Evolutionary conservation across 2,113 vertebrate genomes (phyloP), one percentile per base, ranked within the genome.

Genomic region (Peromyscus maniculatus): DNA sequence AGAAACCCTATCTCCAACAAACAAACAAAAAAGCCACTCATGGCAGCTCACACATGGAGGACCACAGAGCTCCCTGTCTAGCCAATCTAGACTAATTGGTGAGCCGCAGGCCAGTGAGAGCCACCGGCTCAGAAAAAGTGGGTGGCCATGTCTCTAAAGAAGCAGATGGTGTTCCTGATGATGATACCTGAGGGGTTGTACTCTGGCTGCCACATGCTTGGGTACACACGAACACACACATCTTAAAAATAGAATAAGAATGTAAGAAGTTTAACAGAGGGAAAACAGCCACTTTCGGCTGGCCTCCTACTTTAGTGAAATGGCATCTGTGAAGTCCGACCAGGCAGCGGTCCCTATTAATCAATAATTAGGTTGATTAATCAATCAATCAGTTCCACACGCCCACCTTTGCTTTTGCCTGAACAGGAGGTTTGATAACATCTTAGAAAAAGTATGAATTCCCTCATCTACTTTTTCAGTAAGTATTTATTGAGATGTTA

Each of bases 351-450:
- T 69, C 36, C 89, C 91, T 43, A 86, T 83, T 91, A 33, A 66
- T 64, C 57, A 69, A 6, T 64, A 43, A 43, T 43, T 43, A 43
- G 43, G 4, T 43, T 43, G 43, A 43, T 43, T 43, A 43, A 43
- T 43, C 43, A 43, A 43, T 43, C 43, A 43, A 43, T 67, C 72
- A 69, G 28, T 89, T 62, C 8, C 19, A 59, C 75, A 39, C 0
- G 26, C 21, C n/a, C n/a, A 88, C 49, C 26, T 83, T 71, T 91
- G 59, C 21, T 95, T 95, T 90, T 91, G 46, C 22, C 12, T 84
- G 66, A 95, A 93, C n/a, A 80, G 79, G 8, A 88, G 87, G 82
- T 94, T 83, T 92, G 89, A 69, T 15, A 55, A 87, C 46, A 82
- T 31, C 49, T 75, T 78, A n/a, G 33, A 66, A 83, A 86, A 31